A percentile compares a stretch with the other conserved stretches of the same genome.
Evolutionary conservation across 1,140 invertebrate species (phyloP).

Genomic region (Stegodyphus mimosarum): DNA sequence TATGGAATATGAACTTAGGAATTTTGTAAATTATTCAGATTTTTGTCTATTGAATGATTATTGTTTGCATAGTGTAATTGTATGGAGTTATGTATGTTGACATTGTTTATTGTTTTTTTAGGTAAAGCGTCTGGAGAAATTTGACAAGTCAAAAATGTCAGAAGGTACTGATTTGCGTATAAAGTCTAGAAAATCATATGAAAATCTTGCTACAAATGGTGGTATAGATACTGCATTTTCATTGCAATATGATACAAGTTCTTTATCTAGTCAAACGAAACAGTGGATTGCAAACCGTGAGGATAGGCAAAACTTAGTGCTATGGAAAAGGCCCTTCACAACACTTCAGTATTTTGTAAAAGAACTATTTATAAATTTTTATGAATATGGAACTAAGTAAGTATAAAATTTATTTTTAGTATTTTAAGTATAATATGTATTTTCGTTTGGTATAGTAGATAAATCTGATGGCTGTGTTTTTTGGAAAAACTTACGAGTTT

Average conservation of each 20-base stretch:
- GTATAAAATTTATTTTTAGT: slow-evolving; percentile 3
- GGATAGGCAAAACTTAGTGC: slow-evolving; percentile 76
- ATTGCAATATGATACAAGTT: slow-evolving; percentile 35
- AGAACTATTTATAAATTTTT: slow-evolving; percentile 76
- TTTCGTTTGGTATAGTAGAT: background rate
- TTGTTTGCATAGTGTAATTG: background rate
- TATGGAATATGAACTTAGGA: background rate
- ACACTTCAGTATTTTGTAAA: slow-evolving; percentile 86
- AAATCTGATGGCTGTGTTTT: no score
- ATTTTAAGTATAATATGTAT: slow-evolving; percentile 17
- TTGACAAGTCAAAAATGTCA: slow-evolving; percentile 52
- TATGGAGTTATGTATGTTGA: no score
- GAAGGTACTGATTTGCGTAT: slow-evolving; percentile 24
- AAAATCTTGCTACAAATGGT: slow-evolving; percentile 45
- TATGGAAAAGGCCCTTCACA: slow-evolving; percentile 86
- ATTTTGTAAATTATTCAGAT: background rate
- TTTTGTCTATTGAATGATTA: background rate
- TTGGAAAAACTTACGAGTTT: no score
- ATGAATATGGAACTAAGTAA: slow-evolving; percentile 72
- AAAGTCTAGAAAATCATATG: slow-evolving; percentile 49
- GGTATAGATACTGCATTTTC: slow-evolving; percentile 36
- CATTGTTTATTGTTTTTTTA: background rate
- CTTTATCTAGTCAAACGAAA: slow-evolving; percentile 35
- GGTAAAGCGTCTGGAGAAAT: slow-evolving; percentile 58
- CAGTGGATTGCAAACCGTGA: slow-evolving; percentile 54